A percentile compares a stretch with the other conserved stretches of the same genome.
phyloP scores from a whole-genome alignment of 2,888 invertebrate species.

The Muschampia plurimacula region DNA sequence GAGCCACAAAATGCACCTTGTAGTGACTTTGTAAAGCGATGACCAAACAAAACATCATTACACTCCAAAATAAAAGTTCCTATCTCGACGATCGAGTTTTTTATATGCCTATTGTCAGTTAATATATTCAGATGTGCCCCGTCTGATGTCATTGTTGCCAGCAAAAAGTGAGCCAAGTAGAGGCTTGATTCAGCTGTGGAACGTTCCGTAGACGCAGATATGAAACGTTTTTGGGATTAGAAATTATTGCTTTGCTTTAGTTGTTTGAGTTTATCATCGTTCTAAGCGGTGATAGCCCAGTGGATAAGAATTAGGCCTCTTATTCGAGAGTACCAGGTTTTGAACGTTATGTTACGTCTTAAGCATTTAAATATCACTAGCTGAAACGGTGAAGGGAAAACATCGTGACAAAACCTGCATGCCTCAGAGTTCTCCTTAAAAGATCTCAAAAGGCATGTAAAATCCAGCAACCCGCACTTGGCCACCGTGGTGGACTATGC shows the following conservation, averaged over 20 bases:
- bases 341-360: no score
- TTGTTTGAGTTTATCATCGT: no score
- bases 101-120: slow-evolving; percentile 45
- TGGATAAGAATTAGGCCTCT: no score
- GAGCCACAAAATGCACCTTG: not conserved
- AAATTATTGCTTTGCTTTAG: not conserved
- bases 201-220: slow-evolving; percentile 5
- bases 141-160: slow-evolving; percentile 49
- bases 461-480: no score
- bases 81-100: slow-evolving; percentile 47
- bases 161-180: slow-evolving; percentile 40
- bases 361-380: no score
- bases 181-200: not conserved
- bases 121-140: slow-evolving; percentile 44
- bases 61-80: slow-evolving; percentile 38
- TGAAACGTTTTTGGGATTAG: not conserved
- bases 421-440: no score
- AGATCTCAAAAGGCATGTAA: no score
- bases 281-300: no score
- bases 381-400: no score
- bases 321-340: no score
- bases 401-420: no score
- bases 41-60: slow-evolving; percentile 33
- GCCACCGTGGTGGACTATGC: no score
- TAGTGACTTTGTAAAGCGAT: slow-evolving; percentile 9